Conservation (phyloP, 2,888 invertebrate species). For the Drosophila tanythrix region DNA sequence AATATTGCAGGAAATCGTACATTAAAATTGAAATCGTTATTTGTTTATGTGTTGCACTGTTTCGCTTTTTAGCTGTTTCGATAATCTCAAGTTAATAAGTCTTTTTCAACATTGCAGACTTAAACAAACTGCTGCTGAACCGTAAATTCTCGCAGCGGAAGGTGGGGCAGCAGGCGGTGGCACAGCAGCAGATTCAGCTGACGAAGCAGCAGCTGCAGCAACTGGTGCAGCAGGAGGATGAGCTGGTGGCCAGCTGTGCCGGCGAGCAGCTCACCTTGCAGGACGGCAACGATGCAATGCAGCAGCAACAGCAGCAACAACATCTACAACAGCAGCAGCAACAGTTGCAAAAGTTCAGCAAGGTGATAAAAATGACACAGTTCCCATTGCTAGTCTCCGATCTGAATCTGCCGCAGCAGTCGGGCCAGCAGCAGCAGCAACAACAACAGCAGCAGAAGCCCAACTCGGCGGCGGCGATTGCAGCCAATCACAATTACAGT, state of each 20-base stretch:
- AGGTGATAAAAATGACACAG: constrained; percentile 83
- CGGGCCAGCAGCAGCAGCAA: constrained; percentile 53
- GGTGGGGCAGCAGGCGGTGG: constrained; percentile 75
- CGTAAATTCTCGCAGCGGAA: constrained; percentile 83
- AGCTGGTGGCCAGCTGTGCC: constrained; percentile 59
- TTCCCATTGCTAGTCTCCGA: constrained; percentile 83
- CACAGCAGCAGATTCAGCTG: constrained; percentile 81
- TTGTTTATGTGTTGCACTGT: constrained; percentile 1
- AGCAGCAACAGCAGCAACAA: constrained; percentile 50
- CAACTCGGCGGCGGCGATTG: constrained; percentile 82
- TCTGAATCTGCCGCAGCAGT: constrained; percentile 74
- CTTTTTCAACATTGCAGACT: constrained; percentile 68
- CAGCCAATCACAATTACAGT: constrained; percentile 85
- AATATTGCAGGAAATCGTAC: too few species aligned
- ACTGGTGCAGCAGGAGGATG: constrained; percentile 77
- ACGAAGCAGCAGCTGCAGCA: constrained; percentile 79
- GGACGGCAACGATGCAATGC: constrained; percentile 56
- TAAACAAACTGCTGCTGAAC: constrained; percentile 82
- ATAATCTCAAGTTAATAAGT: neutral
- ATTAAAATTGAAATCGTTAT: neutral
- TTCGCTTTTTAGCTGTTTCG: neutral
- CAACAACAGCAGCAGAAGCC: constrained; percentile 72
- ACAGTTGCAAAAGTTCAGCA: constrained; percentile 79
- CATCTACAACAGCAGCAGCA: constrained; percentile 63
- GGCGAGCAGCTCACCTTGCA: constrained; percentile 58